phyloP scores from a whole-genome alignment of 2,113 vertebrate genomes.

The Pholis gunnellus region DNA sequence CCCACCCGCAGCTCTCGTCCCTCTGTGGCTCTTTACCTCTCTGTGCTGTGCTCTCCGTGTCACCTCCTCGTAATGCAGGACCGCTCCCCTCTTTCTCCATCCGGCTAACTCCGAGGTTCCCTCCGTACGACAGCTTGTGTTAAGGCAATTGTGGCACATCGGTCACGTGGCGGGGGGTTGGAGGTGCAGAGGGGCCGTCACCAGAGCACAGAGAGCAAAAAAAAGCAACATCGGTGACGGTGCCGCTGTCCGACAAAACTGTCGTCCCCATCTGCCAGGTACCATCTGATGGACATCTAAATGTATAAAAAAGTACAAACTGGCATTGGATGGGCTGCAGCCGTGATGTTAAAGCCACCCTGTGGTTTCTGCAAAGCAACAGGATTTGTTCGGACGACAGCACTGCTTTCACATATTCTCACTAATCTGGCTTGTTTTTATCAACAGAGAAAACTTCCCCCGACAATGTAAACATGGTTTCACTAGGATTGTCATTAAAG shows the following conservation, averaged over 20 bases:
- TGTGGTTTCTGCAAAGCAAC: conserved; percentile 23
- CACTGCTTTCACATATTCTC: conserved; percentile 45
- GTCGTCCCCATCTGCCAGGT: not conserved
- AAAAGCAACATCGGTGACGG: conserved; percentile 16
- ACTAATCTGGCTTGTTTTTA: conserved; percentile 60
- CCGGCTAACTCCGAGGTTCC: conserved; percentile 29
- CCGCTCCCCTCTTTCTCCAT: conserved; percentile 15
- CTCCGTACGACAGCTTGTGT: conserved; percentile 80
- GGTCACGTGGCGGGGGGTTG: conserved; percentile 29
- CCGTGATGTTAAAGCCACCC: conserved; percentile 31
- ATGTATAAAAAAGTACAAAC: conserved; percentile 25
- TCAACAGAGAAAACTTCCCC: conserved; percentile 73
- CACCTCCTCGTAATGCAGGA: conserved; percentile 2
- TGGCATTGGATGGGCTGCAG: not conserved
- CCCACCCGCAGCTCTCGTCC: conserved; percentile 14
- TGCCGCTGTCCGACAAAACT: conserved; percentile 35
- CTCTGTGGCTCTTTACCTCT: conserved; percentile 1
- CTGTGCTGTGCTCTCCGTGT: conserved; percentile 38
- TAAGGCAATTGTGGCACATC: conserved; percentile 83
- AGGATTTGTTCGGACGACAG: conserved; percentile 37
- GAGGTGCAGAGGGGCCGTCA: conserved; percentile 10
- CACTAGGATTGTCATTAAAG: conserved; percentile 87
- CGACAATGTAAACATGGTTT: conserved; percentile 88
- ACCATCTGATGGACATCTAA: not conserved
- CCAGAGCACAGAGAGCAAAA: conserved; percentile 50